Percentiles rank a stretch among this genome's conserved stretches.
Evolutionary conservation across 2,888 invertebrate genomes (phyloP).

Genomic region (Pantelozetes paolii): DNA sequence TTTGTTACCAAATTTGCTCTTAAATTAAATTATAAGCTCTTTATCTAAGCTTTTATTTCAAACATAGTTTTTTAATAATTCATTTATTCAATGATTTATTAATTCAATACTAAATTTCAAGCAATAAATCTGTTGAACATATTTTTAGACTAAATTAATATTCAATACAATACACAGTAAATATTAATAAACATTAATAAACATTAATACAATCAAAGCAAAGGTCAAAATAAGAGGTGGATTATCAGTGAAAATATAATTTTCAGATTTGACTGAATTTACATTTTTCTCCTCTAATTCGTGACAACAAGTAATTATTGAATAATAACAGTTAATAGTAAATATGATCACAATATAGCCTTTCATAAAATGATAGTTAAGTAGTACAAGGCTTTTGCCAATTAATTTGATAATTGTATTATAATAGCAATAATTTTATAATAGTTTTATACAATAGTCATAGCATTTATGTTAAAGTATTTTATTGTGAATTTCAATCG

Average conservation of each 20-base stretch:
- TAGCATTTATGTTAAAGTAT: too few relatives aligned
- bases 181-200: too few relatives aligned
- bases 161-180: too few relatives aligned
- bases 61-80: background rate
- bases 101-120: too few relatives aligned
- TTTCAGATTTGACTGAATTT: too few relatives aligned
- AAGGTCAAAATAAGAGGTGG: too few relatives aligned
- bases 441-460: background rate
- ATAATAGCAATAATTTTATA: conserved; percentile 18
- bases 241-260: too few relatives aligned
- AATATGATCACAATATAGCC: conserved; percentile 38
- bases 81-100: background rate
- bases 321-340: background rate
- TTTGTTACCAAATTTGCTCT: conserved; percentile 18
- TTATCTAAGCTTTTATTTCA: conserved; percentile 1
- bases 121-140: too few relatives aligned
- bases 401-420: background rate
- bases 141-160: too few relatives aligned
- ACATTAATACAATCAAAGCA: too few relatives aligned
- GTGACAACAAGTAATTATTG: conserved; percentile 35
- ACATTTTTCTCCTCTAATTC: too few relatives aligned
- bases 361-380: conserved; percentile 26
- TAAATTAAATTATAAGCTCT: background rate
- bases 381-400: conserved; percentile 33
- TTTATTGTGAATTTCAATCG: background rate